phyloP scores from a whole-genome alignment of 2,888 invertebrate genomes.

The Idaea aversata region DNA sequence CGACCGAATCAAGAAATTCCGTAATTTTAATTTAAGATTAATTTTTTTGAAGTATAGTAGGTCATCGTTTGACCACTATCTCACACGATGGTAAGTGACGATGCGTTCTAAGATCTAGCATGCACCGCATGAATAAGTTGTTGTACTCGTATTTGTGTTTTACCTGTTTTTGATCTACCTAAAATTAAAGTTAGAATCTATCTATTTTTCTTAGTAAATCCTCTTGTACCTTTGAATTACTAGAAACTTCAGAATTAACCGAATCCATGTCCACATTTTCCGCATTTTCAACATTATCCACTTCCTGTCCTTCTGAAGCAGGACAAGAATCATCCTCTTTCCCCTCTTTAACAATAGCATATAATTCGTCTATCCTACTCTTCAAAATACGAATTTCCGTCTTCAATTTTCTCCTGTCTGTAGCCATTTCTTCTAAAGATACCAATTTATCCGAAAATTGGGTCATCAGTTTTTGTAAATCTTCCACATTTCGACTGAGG shows the following conservation, averaged over 20 bases:
- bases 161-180: too few relatives aligned
- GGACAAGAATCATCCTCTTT: conserved; percentile 55
- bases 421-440: conserved; percentile 47
- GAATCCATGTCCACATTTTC: conserved; percentile 47
- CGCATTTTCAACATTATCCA: background rate
- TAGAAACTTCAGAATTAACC: conserved; percentile 64
- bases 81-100: too few relatives aligned
- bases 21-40: too few relatives aligned
- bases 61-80: too few relatives aligned
- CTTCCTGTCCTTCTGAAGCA: conserved; percentile 45
- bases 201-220: too few relatives aligned
- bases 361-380: conserved; percentile 61
- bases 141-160: too few relatives aligned
- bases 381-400: conserved; percentile 53
- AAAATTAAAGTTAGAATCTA: too few relatives aligned
- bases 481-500: conserved; percentile 55
- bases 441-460: conserved; percentile 54
- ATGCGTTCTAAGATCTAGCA: too few relatives aligned
- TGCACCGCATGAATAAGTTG: too few relatives aligned
- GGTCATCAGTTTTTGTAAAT: conserved; percentile 42
- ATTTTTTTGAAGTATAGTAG: too few relatives aligned
- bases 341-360: conserved; percentile 60
- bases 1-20: too few relatives aligned
- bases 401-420: conserved; percentile 49
- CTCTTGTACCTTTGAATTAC: conserved; percentile 61